phyloP scores from a whole-genome alignment of 2,888 invertebrate species.

The Sisyra terminalis region DNA sequence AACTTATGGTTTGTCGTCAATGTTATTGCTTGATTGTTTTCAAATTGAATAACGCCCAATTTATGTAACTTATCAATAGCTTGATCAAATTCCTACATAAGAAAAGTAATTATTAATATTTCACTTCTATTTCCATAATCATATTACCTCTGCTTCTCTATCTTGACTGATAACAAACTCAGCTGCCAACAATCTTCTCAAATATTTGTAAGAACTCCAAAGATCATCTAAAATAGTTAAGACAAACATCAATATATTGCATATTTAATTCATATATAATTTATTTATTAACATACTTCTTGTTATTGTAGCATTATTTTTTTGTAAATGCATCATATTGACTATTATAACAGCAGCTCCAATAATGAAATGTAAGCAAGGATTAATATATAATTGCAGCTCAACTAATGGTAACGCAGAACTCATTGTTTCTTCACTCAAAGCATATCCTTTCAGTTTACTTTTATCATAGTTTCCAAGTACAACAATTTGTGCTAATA shows the following conservation, averaged over 20 bases:
- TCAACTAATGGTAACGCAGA: slow-evolving; percentile 52
- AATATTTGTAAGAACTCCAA: slow-evolving; percentile 27
- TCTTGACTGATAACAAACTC: slow-evolving; percentile 46
- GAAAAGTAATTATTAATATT: slow-evolving; percentile 3
- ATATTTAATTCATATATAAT: slow-evolving; percentile 5
- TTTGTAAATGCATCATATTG: slow-evolving; percentile 19
- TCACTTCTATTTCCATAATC: no score
- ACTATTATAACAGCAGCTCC: slow-evolving; percentile 42
- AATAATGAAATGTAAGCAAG: slow-evolving; percentile 49
- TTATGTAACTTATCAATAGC: slow-evolving; percentile 23
- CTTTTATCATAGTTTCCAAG: slow-evolving; percentile 28
- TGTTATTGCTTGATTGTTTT: background rate
- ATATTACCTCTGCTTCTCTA: slow-evolving; percentile 31
- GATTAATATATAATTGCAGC: slow-evolving; percentile 61
- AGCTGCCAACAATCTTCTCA: slow-evolving; percentile 37
- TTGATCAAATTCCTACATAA: slow-evolving; percentile 29
- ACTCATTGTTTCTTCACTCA: slow-evolving; percentile 48
- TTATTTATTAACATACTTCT: slow-evolving; percentile 21
- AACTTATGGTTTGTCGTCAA: background rate
- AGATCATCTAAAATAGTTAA: slow-evolving; percentile 28
- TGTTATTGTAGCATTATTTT: slow-evolving; percentile 14
- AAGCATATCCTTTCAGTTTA: slow-evolving; percentile 44
- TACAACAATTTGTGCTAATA: slow-evolving; percentile 27
- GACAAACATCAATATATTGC: background rate
- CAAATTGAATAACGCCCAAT: slow-evolving; percentile 19